phyloP scores from a whole-genome alignment of 2,797 vertebrate species.

The Alfaro cultratus region DNA sequence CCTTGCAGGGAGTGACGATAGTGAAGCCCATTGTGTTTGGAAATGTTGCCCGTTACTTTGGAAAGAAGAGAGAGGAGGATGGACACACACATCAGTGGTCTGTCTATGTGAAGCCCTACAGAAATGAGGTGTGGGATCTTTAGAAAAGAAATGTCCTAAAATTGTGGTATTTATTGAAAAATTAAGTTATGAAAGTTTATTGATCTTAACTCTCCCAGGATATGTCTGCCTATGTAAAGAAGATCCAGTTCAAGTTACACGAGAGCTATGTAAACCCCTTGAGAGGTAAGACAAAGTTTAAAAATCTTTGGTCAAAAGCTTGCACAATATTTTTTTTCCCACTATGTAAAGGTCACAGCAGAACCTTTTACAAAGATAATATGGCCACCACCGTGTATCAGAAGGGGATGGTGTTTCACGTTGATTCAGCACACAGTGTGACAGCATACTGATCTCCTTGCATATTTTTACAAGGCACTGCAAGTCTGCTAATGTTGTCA shows the following conservation, averaged over 20 bases:
- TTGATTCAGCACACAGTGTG: constrained; percentile 1
- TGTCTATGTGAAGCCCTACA: constrained; percentile 95
- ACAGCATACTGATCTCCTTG: neutral
- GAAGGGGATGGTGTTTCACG: neutral
- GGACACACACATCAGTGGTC: constrained; percentile 99
- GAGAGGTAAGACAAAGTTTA: constrained; percentile 83
- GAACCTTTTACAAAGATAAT: neutral
- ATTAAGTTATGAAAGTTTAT: neutral
- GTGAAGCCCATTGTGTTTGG: constrained; percentile 98
- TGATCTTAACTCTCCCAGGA: constrained; percentile 79
- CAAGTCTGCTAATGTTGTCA: neutral
- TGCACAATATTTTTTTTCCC: neutral
- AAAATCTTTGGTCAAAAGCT: neutral
- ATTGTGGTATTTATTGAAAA: neutral
- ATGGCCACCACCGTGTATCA: neutral
- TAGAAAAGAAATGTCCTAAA: neutral
- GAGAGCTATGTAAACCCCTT: constrained; percentile 97
- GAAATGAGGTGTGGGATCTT: constrained; percentile 87
- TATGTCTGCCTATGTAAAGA: constrained; percentile 98
- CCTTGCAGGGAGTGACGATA: constrained; percentile 90
- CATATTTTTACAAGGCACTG: neutral
- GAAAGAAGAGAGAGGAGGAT: constrained; percentile 97
- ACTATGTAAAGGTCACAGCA: neutral
- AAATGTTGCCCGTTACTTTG: constrained; percentile 96
- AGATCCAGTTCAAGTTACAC: constrained; percentile 98